Evolutionary conservation across 2,888 invertebrate species (phyloP), one percentile per base, ranked within the genome.

Genomic region (Amblyjoppa fuscipennis): DNA sequence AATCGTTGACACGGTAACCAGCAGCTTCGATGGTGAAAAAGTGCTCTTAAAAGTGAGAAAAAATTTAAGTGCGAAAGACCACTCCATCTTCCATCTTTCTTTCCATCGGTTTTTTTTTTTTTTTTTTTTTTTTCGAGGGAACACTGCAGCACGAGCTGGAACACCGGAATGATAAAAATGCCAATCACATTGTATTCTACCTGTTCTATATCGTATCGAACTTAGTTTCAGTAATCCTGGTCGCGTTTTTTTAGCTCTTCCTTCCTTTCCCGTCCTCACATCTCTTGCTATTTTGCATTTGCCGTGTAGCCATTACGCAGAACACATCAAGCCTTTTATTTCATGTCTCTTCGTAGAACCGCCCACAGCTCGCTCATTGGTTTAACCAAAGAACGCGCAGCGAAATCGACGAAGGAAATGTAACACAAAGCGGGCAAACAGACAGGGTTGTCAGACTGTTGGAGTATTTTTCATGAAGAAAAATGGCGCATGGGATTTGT

Each of bases 151-250:
- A 69, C 61, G 69, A 78, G 49, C 53, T 64, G 64, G 61, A 74
- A 49, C 61, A 61, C 59, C 13, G 68, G 11, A 70, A 56, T 71
- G 51, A 81, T 84, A 41, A 77, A 76, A 81, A 84, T 84, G 77
- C 81, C 77, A 77, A 68, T 76, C 84, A 84, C 81, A 81, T 84
- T 73, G 41, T 61, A 73, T 41, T 73, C 59, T 77, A 74, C 75
- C 49, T n/a, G 70, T 20, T 20, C 45, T 80, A 49, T 28, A 38
- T 73, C 59, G 59, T 69, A 73, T 71, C 51, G 51, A 77, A 73
- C 41, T 51, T 74, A 49, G 73, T 84, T 84, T 81, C 73, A 64
- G 81, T 77, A 84, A 84, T 77, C 73, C 66, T 59, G 68, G 41
- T 68, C 68, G 6, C 3, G 53, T 20, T 38, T 80, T 70, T 59